Evolutionary conservation across 2,113 vertebrate species (phyloP), one percentile per base, ranked within the genome.

Genomic region (Electrona antarctica): DNA sequence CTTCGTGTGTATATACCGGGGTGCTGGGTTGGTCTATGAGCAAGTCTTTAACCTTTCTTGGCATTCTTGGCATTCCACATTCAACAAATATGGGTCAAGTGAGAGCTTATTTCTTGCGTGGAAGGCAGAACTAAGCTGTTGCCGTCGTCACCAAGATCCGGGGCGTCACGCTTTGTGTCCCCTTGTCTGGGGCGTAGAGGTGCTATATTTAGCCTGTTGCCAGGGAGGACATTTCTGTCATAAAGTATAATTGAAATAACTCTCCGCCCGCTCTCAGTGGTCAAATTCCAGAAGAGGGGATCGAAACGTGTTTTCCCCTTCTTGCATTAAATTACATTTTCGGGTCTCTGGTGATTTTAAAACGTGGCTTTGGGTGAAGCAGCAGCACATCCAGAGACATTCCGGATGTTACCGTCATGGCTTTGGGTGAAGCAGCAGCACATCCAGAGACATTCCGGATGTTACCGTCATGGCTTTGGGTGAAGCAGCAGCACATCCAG

Each of bases 81-180:
- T 86, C 79, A 21, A 80, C 79, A 88, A 90, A 92, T 92, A 92
- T 92, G 92, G 91, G 91, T 92, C 92, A 91, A 93, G 92, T 90
- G 85, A 81, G 82, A 87, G 77, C 76, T 69, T 76, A 87, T 89
- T 21, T 86, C 88, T 77, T 71, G 83, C 67, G 29, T 85, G 85
- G 70, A 69, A 79, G 64, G 87, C 89, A 85, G 87, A 92, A 89
- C 88, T 92, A 89, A 92, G 86, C 88, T 86, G 80, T 87, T 87
- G 74, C 87, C 85, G 41, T 88, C 77, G 77, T 75, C 46, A 66
- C 2, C 21, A 21, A 80, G 82, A 85, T 77, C 77, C 65, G 47
- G 79, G 83, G 83, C 66, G 78, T 90, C 86, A 84, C 69, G 84
- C 87, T 56, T 74, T 73, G 71, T 41, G 77, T 84, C 84, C 80